A percentile compares a stretch with the other conserved stretches of the same genome.
phyloP scores from a whole-genome alignment of 2,888 invertebrate species.

The Latrodectus hesperus region DNA sequence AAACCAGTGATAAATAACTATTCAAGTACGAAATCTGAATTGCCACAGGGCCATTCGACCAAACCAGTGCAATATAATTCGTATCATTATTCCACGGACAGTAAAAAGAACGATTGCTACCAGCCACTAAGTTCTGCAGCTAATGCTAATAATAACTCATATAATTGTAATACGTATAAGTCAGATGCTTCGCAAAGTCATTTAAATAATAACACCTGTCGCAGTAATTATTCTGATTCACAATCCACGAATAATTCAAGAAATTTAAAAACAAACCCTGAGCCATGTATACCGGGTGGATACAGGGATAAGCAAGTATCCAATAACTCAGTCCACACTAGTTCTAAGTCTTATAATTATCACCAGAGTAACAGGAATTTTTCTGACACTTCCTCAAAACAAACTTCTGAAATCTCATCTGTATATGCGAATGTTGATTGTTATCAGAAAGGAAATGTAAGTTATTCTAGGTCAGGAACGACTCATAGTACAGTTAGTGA shows the following conservation, averaged over 20 bases:
- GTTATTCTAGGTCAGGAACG: slow-evolving; percentile 37
- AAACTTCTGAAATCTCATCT: background rate
- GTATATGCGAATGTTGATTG: slow-evolving; percentile 32
- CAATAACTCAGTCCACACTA: background rate
- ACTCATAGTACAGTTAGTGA: slow-evolving; percentile 43
- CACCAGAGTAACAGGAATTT: slow-evolving; percentile 37
- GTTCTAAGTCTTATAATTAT: slow-evolving; percentile 32
- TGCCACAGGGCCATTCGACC: slow-evolving; percentile 13
- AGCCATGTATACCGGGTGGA: slow-evolving; percentile 14
- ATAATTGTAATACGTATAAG: slow-evolving; percentile 49
- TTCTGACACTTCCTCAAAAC: slow-evolving; percentile 13
- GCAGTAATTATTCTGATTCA: slow-evolving; percentile 35
- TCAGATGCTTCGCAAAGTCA: slow-evolving; percentile 33
- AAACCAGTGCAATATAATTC: slow-evolving; percentile 52
- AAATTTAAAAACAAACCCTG: slow-evolving; percentile 35
- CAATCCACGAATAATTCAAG: slow-evolving; percentile 10
- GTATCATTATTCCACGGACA: slow-evolving; percentile 42
- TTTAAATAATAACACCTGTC: slow-evolving; percentile 19
- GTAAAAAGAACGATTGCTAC: slow-evolving; percentile 48
- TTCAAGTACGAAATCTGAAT: slow-evolving; percentile 20
- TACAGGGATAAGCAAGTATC: slow-evolving; percentile 36
- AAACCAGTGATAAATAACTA: slow-evolving; percentile 51
- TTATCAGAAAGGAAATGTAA: slow-evolving; percentile 46
- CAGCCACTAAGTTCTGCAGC: slow-evolving; percentile 19
- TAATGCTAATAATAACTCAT: slow-evolving; percentile 11